Evolutionary conservation across 2,797 vertebrate species (phyloP), one percentile per base, ranked within the genome.

Genomic region (Etheostoma perlongum): DNA sequence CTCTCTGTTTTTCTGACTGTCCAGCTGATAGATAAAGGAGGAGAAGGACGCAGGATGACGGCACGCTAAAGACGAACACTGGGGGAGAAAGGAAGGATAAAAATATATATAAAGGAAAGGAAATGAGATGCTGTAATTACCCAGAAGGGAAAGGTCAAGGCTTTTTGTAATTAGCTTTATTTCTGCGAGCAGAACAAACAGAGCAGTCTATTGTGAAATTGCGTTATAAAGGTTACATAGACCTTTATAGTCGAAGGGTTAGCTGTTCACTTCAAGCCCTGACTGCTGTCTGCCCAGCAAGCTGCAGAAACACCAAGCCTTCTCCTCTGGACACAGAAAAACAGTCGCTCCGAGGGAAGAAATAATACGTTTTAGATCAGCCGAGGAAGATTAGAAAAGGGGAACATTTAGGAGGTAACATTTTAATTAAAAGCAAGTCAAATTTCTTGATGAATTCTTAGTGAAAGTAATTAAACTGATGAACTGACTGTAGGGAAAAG

Each of bases 181-280:
- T 93, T 92, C 83, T 90, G 75, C 78, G 51, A 87, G 80, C 83
- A 87, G 88, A 92, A 88, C 89, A 93, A 94, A 93, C 85, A 90
- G 85, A 91, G 86, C 84, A 75, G 84, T 94, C 85, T 93, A 88
- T 92, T 90, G 89, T 93, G 92, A 93, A 92, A 93, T 93, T 93
- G 88, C 82, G 85, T 91, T 87, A 84, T 90, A 93, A 93, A 93
- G 90, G 92, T 94, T 94, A 90, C 77, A 69, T 72, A 88, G 88
- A 87, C 88, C 88, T 88, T 91, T 92, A 77, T 55, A 85, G 83
- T 67, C 55, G 83, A 74, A 83, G 79, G 86, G 88, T 87, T 83
- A 79, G 73, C 83, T 70, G 80, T 78, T 90, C 76, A 68, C 74
- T 82, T 21, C 10, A 42, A 86, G 64, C 64, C 53, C 48, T 15